A percentile compares a stretch with the other conserved stretches of the same genome.
Evolutionary conservation across 2,797 vertebrate genomes (phyloP).

Genomic region (Coluber constrictor): DNA sequence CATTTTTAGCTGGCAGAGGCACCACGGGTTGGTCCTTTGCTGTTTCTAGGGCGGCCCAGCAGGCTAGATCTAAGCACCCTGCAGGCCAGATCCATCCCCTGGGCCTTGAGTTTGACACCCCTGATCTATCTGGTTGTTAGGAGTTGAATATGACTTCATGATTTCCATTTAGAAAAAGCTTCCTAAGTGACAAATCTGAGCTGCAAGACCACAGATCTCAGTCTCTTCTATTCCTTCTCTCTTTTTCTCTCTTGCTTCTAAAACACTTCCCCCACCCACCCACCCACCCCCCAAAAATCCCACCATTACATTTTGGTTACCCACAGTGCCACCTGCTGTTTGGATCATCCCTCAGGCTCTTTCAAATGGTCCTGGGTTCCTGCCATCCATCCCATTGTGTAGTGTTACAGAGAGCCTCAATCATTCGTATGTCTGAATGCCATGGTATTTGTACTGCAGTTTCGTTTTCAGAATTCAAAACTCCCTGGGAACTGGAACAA

Average conservation of each 20-base stretch:
- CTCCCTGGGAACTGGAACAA: too few relatives aligned
- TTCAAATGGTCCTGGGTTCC: not conserved
- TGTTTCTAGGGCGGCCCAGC: too few relatives aligned
- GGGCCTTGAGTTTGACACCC: too few relatives aligned
- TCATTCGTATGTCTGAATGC: rapidly evolving
- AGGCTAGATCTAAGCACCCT: too few relatives aligned
- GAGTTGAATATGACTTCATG: not conserved
- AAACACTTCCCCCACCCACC: not conserved
- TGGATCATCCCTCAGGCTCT: not conserved
- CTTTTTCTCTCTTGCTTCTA: not conserved
- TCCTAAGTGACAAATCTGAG: too few relatives aligned
- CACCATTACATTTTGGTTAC: not conserved
- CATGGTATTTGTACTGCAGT: not conserved
- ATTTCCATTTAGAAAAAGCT: not conserved
- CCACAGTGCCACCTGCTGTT: slow-evolving; percentile 17
- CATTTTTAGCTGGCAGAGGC: too few relatives aligned
- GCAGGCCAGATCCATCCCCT: too few relatives aligned
- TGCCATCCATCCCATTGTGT: not conserved
- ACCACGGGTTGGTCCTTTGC: too few relatives aligned
- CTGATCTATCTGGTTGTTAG: not conserved
- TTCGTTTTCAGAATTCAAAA: not conserved
- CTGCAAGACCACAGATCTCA: not conserved
- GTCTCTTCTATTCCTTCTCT: not conserved
- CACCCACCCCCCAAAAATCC: too few relatives aligned
- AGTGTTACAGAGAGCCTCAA: not conserved